Evolutionary conservation across 2,888 invertebrate species (phyloP).

Genomic region (Phytoseiulus persimilis): DNA sequence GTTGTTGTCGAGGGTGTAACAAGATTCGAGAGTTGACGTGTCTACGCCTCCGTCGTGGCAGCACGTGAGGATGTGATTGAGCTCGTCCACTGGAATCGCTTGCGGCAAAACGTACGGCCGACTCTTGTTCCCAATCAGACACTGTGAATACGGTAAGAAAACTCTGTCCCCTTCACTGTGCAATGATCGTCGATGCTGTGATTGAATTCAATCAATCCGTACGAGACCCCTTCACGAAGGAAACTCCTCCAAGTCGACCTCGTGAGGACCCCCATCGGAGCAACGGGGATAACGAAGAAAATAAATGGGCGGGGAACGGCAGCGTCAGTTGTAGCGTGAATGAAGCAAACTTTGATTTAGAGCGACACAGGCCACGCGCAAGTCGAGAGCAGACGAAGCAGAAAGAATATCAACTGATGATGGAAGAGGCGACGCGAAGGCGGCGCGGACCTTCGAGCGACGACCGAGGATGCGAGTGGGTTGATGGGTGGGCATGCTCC

Average conservation of each 20-base stretch:
- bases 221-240: neutral
- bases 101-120: constrained; percentile 51
- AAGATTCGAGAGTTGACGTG: constrained; percentile 49
- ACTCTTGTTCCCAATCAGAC: constrained; percentile 52
- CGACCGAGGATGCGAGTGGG: neutral
- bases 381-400: neutral
- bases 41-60: constrained; percentile 49
- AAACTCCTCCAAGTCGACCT: too few relatives aligned
- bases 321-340: neutral
- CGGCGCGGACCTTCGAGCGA: neutral
- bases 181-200: too few relatives aligned
- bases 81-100: constrained; percentile 50
- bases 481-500: neutral
- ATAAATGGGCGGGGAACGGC: neutral
- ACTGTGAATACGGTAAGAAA: constrained; percentile 49
- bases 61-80: constrained; percentile 48
- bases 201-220: constrained; percentile 18
- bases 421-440: constrained; percentile 24
- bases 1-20: constrained; percentile 51
- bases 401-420: constrained; percentile 28
- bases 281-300: neutral
- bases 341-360: neutral
- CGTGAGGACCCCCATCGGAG: neutral
- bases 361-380: neutral
- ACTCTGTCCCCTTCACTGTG: constrained; percentile 22